A percentile compares a stretch with the other conserved stretches of the same genome.
These are phyloP conservation scores for Sinocyclocheilus rhinocerous DNA, from an alignment of 2,113 vertebrate genomes.

Conservation along the genomic window DNA sequence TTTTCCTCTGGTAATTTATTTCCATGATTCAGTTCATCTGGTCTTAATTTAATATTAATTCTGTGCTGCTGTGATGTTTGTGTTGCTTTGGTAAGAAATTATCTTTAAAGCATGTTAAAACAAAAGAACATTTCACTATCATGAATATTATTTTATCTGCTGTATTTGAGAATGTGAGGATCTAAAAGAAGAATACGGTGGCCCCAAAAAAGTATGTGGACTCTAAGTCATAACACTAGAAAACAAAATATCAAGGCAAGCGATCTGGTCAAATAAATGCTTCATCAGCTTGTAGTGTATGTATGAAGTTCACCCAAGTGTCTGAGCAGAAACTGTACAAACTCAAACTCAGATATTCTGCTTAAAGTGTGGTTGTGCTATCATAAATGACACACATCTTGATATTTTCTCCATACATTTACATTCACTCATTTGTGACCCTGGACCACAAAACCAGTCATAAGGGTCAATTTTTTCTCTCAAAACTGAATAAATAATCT, in stretches of 20 bases:
- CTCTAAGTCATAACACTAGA: background rate
- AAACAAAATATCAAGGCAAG: background rate
- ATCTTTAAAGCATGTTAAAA: background rate
- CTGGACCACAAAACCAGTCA: too few relatives aligned
- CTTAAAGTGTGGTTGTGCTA: background rate
- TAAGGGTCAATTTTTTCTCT: too few relatives aligned
- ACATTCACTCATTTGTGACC: background rate
- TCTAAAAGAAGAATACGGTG: background rate
- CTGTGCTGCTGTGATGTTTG: background rate
- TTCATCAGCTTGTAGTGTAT: too few relatives aligned
- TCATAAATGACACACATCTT: too few relatives aligned
- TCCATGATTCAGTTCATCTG: background rate
- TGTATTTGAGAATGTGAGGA: background rate
- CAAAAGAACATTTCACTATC: background rate
- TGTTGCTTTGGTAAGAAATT: background rate
- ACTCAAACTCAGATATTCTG: background rate
- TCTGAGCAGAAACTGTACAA: background rate
- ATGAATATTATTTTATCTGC: background rate
- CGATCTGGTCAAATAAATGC: too few relatives aligned
- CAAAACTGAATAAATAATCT: too few relatives aligned
- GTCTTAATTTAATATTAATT: too few relatives aligned
- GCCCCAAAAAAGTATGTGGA: background rate
- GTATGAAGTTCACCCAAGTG: background rate
- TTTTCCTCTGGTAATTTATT: background rate
- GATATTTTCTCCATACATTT: background rate